Evolutionary conservation across 2,888 invertebrate genomes (phyloP), one percentile per base, ranked within the genome.

Genomic region (Drosophila neutralis): DNA sequence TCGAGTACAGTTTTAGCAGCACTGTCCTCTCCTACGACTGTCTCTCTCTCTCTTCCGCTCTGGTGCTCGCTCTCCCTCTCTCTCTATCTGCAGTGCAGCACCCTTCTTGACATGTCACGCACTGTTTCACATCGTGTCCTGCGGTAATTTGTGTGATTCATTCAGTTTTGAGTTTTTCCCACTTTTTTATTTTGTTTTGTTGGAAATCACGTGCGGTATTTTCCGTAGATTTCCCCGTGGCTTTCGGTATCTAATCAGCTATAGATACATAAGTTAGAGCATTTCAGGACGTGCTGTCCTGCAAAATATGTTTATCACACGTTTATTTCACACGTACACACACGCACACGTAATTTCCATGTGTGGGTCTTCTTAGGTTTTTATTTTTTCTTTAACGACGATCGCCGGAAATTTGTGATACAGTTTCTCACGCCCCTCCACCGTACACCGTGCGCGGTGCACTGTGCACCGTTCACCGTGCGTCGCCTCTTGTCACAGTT

Each of bases 191-290:
- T 15, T 45, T 24, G 11, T 56, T 74, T 87, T 86, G 84, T 85
- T 82, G 89, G 86, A 75, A 88, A 87, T 88, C 87, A 87, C 87
- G 87, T 88, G 82, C 84, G 75, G 84, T 88, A 78, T 84, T 87
- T 87, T 88, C 89, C 89, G 74, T 68, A 72, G 69, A 87, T 75
- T 82, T 82, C 58, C 73, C 75, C 51, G 53, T 45, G 40, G 10
- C 24, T 67, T 33, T 63, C 33, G 42, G 11, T 65, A 49, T 59
- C 71, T 80, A 82, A 87, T 85, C 80, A 85, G 77, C 58, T 75
- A 66, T 68, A 66, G 60, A 56, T 31, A 52, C 51, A 52, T 35
- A 64, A 57, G 67, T 57, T 68, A 59, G 52, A 54, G 42, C 69
- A 67, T 73, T 49, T 67, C 75, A 85, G 86, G 80, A 84, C 84